Evolutionary conservation across 2,888 invertebrate genomes (phyloP).

Genomic region (Cheilosia vulpina): DNA sequence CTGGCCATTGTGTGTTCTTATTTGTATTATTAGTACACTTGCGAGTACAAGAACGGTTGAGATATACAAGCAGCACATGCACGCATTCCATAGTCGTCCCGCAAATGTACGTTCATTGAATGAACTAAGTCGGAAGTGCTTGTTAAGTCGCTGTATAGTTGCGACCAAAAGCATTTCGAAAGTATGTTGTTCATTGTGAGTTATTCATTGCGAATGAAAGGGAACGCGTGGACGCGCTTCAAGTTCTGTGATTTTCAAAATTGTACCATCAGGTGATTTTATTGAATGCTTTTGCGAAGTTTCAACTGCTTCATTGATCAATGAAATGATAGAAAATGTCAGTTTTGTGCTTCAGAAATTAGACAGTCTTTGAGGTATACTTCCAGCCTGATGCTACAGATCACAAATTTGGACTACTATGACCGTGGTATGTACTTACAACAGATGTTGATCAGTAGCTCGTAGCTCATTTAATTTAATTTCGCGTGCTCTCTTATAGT

Average conservation of each 20-base stretch:
- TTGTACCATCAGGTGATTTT: neutral
- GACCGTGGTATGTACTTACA: slow-evolving; percentile 27
- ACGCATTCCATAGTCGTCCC: neutral
- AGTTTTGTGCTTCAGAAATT: too few relatives aligned
- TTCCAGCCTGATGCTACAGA: neutral
- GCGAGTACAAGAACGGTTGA: slow-evolving; percentile 28
- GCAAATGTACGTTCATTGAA: slow-evolving; percentile 47
- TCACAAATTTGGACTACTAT: neutral
- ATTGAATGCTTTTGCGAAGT: too few relatives aligned
- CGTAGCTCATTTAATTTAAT: too few relatives aligned
- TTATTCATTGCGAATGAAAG: slow-evolving; percentile 7
- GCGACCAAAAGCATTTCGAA: slow-evolving; percentile 8
- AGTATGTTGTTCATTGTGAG: slow-evolving; percentile 12
- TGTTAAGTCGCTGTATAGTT: slow-evolving; percentile 42
- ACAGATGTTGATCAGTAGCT: neutral
- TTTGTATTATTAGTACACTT: slow-evolving; percentile 20
- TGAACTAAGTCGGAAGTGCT: slow-evolving; percentile 66
- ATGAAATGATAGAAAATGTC: too few relatives aligned
- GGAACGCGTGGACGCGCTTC: slow-evolving; percentile 16
- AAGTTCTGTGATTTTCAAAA: slow-evolving; percentile 1
- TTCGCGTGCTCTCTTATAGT: too few relatives aligned
- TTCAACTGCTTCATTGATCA: neutral
- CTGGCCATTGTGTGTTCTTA: slow-evolving; percentile 37
- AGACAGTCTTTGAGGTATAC: neutral
- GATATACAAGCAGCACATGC: neutral